Conservation (phyloP, 2,797 vertebrate species). For the Phoebastria nigripes region DNA sequence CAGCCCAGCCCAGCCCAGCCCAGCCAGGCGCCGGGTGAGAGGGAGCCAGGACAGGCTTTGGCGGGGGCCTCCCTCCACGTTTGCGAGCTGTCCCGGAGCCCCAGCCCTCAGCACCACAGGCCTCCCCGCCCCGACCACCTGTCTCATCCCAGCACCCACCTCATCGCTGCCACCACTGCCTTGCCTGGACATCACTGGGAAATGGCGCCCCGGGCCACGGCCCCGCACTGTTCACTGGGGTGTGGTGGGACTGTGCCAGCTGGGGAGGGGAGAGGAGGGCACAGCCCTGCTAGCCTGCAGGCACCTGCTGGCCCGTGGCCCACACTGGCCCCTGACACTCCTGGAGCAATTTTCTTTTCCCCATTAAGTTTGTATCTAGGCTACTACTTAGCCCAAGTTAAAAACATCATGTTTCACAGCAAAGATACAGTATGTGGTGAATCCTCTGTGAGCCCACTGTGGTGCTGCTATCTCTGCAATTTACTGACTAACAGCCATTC, state of each 20-base stretch:
- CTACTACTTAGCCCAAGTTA: neutral
- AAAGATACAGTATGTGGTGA: neutral
- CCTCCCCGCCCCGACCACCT: fast-evolving
- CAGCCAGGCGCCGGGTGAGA: too few species aligned
- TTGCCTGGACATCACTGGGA: fast-evolving
- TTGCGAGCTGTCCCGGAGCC: neutral
- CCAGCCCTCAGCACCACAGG: neutral
- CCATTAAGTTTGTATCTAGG: neutral
- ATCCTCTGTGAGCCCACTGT: neutral
- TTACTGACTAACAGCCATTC: fast-evolving
- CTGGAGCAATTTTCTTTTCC: neutral
- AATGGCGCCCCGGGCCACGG: fast-evolving
- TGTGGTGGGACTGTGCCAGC: fast-evolving
- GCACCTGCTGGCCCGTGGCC: too few species aligned
- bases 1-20: too few species aligned
- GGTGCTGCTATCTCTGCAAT: neutral
- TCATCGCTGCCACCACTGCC: fast-evolving
- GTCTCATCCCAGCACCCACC: neutral
- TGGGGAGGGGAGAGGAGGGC: neutral
- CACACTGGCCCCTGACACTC: neutral
- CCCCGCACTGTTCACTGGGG: fast-evolving
- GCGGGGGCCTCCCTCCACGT: fast-evolving
- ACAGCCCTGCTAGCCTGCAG: fast-evolving
- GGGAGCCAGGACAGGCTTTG: neutral
- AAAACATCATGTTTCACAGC: neutral